Evolutionary conservation across 1,140 invertebrate genomes (phyloP).

Genomic region (Neodiprion fabricii): DNA sequence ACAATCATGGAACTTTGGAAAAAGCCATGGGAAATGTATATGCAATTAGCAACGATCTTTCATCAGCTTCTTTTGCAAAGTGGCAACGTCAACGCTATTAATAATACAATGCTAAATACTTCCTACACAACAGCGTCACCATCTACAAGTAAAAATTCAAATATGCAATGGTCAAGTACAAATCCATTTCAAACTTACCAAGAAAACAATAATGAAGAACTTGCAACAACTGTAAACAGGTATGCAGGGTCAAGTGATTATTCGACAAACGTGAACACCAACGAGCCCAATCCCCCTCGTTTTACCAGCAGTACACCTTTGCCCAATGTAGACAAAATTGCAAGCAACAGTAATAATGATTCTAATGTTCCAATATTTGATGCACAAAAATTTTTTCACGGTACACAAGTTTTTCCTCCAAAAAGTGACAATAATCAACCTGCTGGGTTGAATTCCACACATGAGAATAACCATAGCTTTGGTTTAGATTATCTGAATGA

Average conservation of each 20-base stretch:
- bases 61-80: background rate
- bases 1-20: background rate
- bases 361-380: background rate
- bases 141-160: background rate
- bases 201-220: background rate
- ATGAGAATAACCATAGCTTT: too few relatives aligned
- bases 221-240: background rate
- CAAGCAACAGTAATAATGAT: background rate
- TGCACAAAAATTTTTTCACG: too few relatives aligned
- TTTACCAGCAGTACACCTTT: background rate
- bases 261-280: background rate
- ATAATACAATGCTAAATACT: background rate
- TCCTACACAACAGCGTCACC: background rate
- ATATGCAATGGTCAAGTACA: background rate
- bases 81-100: background rate
- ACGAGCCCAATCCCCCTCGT: background rate
- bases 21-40: background rate
- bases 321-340: background rate
- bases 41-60: background rate
- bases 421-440: too few relatives aligned
- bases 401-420: too few relatives aligned
- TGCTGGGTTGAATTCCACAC: too few relatives aligned
- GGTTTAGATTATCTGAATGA: too few relatives aligned
- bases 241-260: background rate
- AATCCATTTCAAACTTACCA: background rate